phyloP scores from a whole-genome alignment of 2,888 invertebrate genomes.

The Agapetus fuscipes region DNA sequence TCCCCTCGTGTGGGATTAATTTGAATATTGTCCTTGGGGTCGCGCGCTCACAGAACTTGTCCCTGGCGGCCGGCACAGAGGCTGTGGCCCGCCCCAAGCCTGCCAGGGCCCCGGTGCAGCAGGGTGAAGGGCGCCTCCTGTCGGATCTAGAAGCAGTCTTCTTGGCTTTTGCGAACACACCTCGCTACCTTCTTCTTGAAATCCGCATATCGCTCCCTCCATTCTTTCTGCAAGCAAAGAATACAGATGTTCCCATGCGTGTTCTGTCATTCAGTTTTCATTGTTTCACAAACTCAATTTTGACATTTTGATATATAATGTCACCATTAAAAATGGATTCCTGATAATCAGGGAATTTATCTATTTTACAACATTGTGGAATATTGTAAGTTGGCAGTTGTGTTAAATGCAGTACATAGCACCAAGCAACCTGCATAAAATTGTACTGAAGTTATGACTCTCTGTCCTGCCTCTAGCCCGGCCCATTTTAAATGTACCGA shows the following conservation, averaged over 20 bases:
- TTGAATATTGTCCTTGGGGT: constrained; percentile 12
- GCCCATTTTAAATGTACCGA: no score
- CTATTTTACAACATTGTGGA: no score
- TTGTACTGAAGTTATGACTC: no score
- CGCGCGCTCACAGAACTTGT: no score
- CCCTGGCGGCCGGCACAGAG: neutral
- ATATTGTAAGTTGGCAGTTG: no score
- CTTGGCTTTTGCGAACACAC: constrained; percentile 98
- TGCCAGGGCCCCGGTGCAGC: neutral
- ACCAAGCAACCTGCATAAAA: no score
- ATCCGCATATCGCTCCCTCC: constrained; percentile 94
- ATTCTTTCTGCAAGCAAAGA: constrained; percentile 75
- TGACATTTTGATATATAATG: constrained; percentile 10
- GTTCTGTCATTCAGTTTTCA: no score
- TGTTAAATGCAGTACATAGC: no score
- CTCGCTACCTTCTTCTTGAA: constrained; percentile 97
- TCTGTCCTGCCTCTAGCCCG: no score
- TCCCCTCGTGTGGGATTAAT: constrained; percentile 11
- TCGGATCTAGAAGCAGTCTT: constrained; percentile 79
- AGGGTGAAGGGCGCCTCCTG: neutral
- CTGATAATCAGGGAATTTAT: no score
- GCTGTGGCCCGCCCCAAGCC: no score
- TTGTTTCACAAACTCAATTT: no score
- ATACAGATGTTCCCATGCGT: neutral
- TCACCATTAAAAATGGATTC: neutral